These are phyloP conservation scores for Erpornis zantholeuca DNA, from an alignment of 2,113 vertebrate genomes.

Conservation along the genomic window DNA sequence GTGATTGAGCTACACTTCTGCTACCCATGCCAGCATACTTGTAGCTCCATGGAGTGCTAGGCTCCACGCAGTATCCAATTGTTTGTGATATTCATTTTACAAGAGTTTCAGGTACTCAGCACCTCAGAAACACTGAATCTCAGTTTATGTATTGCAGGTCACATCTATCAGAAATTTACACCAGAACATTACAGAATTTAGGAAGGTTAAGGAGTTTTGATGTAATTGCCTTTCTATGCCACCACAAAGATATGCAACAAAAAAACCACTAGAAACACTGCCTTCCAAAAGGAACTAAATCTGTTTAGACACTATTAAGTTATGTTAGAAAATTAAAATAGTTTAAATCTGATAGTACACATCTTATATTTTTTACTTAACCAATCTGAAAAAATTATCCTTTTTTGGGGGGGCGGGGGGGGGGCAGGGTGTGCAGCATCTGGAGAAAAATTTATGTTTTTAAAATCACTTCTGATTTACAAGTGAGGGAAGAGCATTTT, in stretches of 20 bases:
- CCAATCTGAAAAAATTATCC: neutral
- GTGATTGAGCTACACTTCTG: neutral
- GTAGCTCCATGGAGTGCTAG: neutral
- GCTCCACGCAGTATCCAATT: neutral
- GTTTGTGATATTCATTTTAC: neutral
- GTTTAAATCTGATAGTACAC: neutral
- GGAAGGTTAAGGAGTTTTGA: neutral
- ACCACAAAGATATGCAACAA: neutral
- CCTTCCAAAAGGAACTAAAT: neutral
- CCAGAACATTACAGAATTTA: neutral
- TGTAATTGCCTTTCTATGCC: neutral
- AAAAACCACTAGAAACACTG: neutral
- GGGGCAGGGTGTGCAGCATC: neutral
- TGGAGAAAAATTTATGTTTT: neutral
- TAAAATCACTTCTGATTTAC: neutral
- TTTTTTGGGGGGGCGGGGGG: fast-evolving
- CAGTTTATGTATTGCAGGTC: neutral
- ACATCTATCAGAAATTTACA: neutral
- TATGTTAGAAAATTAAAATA: neutral
- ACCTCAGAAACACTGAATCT: neutral
- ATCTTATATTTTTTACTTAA: neutral
- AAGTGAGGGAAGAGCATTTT: neutral
- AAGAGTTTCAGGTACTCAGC: neutral
- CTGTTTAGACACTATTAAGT: neutral
- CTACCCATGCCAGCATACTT: neutral